A percentile compares a stretch with the other conserved stretches of the same genome.
Evolutionary conservation across 2,113 vertebrate species (phyloP).

Genomic region (Gobio gobio): DNA sequence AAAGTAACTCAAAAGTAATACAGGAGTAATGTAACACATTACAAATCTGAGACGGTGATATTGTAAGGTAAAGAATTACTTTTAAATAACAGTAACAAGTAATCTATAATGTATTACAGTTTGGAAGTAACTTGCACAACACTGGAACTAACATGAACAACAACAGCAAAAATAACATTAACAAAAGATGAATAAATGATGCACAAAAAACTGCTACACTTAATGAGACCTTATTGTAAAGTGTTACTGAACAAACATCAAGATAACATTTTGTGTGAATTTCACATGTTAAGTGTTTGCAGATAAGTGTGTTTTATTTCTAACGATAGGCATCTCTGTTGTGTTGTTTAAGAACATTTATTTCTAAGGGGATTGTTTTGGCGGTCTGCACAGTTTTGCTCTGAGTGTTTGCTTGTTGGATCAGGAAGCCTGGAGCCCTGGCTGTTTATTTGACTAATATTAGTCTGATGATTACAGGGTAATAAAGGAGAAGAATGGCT

Average conservation of each 20-base stretch:
- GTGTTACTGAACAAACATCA: not conserved
- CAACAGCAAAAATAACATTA: too few relatives aligned
- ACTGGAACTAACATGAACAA: too few relatives aligned
- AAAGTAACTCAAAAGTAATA: too few relatives aligned
- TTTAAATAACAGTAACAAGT: too few relatives aligned
- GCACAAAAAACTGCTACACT: too few relatives aligned
- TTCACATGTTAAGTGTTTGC: not conserved
- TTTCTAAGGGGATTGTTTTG: not conserved
- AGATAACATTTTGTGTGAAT: not conserved
- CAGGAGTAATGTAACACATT: too few relatives aligned
- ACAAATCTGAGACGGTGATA: too few relatives aligned
- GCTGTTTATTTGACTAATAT: not conserved
- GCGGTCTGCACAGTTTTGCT: conserved; percentile 28
- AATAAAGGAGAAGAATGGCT: not conserved
- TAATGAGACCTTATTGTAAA: too few relatives aligned
- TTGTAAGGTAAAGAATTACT: too few relatives aligned
- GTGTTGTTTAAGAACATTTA: not conserved
- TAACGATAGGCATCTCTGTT: not conserved
- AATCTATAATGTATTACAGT: too few relatives aligned
- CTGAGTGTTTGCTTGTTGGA: conserved; percentile 21
- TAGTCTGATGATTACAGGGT: conserved; percentile 21
- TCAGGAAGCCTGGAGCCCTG: not conserved
- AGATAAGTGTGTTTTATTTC: not conserved
- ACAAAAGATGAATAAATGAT: too few relatives aligned
- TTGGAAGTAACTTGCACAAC: too few relatives aligned